Evolutionary conservation across 1,140 invertebrate genomes (phyloP).

Genomic region (Drosophila arizonae): DNA sequence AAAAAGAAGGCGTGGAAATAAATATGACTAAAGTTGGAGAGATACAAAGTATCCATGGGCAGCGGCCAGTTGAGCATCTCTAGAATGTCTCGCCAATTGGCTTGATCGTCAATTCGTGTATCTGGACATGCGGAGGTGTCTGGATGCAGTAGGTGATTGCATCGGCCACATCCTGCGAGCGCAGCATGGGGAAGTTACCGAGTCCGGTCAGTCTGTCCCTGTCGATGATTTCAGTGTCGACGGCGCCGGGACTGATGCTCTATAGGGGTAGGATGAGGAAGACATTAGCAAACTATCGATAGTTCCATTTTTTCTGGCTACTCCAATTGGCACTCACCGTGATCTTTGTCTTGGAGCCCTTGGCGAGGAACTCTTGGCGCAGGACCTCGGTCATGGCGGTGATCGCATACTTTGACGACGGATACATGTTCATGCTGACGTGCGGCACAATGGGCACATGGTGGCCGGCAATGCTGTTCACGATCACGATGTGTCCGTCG

Average conservation of each 20-base stretch:
- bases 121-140: conserved; percentile 73
- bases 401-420: conserved; percentile 88
- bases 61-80: background rate
- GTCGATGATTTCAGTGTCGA: conserved; percentile 59
- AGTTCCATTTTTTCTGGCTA: background rate
- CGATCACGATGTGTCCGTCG: conserved; percentile 88
- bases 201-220: background rate
- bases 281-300: background rate
- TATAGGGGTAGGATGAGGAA: conserved; percentile 38
- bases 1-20: background rate
- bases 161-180: conserved; percentile 84
- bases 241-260: conserved; percentile 84
- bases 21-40: background rate
- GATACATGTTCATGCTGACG: conserved; percentile 84
- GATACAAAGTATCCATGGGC: too few relatives aligned
- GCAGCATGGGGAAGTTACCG: conserved; percentile 53
- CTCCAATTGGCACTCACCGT: conserved; percentile 75
- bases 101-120: conserved; percentile 75
- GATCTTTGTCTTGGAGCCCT: conserved; percentile 86
- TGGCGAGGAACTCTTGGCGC: conserved; percentile 85
- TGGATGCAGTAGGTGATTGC: conserved; percentile 85
- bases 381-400: conserved; percentile 87
- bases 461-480: conserved; percentile 86
- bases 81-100: conserved; percentile 69
- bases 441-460: conserved; percentile 77